Base-by-base conservation (phyloP, 2,113 vertebrate species). In the Etia nguti region DNA sequence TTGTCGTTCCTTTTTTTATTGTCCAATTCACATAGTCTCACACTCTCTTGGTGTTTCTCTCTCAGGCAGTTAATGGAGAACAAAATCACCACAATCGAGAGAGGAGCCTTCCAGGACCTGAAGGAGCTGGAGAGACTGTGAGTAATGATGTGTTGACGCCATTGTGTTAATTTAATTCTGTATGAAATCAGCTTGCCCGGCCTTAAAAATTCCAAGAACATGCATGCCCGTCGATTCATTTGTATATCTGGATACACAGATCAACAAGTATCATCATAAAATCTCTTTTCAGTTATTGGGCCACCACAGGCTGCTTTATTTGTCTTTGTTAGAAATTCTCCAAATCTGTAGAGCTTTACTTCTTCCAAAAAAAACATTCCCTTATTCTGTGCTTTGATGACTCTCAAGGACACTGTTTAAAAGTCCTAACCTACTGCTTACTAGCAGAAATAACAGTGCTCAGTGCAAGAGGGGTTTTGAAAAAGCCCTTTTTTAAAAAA, bases 11-110 rank as follows among this genome's bases (percentile, higher is more conserved):
- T 82, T 12, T 54, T 20, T 62, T 22, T 62, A 77, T 77, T 24
- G 73, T 88, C 79, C 26, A 38, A 3, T 86, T 68, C 43, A 81
- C 65, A 70, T 90, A 91, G 79, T 84, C 88, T 93, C 88, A 89
- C 79, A 86, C 68, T 5, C 52, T 94, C 95, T 84, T 95, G 70
- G 62, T 88, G 62, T 92, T 68, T 1, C 86, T 81, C 97, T 97
- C 85, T 92, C 96, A 99, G 99, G 95, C 98, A 99, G 95, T 97
- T 99, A 79, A 99, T 99, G 99, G 99, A 99, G 95, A 99, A 99
- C 95, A 99, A 97, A 96, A 99, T 99, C 94, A 99, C 95, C 91
- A 97, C 97, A 54, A 98, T 99, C 5, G 99, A 99, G 93, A 97
- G 98, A 92, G 98, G 98, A 94, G 98, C 98, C 52, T 99, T 99